phyloP scores from a whole-genome alignment of 2,113 vertebrate species.

The Elaphurus davidianus region DNA sequence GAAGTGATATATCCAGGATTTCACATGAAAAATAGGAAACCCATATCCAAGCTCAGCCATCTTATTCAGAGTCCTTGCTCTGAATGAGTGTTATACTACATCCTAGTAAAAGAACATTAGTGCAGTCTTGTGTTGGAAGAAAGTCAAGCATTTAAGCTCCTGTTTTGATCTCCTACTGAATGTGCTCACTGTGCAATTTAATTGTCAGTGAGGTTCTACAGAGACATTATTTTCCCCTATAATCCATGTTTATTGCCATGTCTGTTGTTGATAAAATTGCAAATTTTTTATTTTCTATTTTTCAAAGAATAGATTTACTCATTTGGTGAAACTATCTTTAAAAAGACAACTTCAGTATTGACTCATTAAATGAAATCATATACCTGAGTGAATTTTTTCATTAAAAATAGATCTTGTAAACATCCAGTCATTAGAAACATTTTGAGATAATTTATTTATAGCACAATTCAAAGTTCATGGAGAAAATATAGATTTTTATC shows the following conservation, averaged over 20 bases:
- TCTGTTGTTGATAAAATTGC: neutral
- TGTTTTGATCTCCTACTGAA: neutral
- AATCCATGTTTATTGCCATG: neutral
- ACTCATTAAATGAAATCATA: neutral
- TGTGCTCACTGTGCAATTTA: neutral
- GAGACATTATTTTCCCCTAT: neutral
- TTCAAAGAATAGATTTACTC: neutral
- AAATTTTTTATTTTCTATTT: neutral
- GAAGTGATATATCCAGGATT: neutral
- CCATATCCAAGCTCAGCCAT: neutral
- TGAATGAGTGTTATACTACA: neutral
- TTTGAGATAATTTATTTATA: neutral
- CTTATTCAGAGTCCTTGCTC: fast-evolving
- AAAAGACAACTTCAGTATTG: neutral
- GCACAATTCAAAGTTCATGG: neutral
- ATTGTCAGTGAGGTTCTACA: neutral
- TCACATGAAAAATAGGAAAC: neutral
- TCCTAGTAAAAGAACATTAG: neutral
- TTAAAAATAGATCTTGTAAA: neutral
- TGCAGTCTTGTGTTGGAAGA: neutral
- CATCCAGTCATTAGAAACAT: neutral
- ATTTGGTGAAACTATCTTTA: neutral
- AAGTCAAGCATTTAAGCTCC: neutral
- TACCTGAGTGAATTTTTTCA: neutral
- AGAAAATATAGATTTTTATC: neutral